These are phyloP conservation scores for Poeciliopsis presidionis DNA, from an alignment of 2,797 vertebrate species.

Conservation along the genomic window DNA sequence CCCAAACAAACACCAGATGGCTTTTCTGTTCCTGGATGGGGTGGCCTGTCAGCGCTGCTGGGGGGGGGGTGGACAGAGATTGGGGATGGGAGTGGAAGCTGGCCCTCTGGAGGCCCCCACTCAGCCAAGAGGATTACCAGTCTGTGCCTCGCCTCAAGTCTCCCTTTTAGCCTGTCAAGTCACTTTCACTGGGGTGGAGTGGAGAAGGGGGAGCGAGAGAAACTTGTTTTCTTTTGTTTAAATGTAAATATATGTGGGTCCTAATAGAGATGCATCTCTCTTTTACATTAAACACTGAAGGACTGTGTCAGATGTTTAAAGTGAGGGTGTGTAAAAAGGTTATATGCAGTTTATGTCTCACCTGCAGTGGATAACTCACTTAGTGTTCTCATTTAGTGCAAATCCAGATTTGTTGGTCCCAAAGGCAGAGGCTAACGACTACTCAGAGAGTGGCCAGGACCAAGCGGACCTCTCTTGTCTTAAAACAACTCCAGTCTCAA, in stretches of 20 bases:
- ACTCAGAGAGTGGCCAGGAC: neutral
- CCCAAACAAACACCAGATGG: constrained; percentile 87
- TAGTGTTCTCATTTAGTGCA: neutral
- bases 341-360: neutral
- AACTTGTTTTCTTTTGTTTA: constrained; percentile 9
- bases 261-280: constrained; percentile 10
- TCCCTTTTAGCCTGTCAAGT: constrained; percentile 37
- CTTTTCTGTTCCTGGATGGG: constrained; percentile 77
- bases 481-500: neutral
- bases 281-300: neutral
- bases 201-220: constrained; percentile 1
- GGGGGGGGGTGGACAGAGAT: constrained; percentile 37
- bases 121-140: constrained; percentile 72
- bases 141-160: constrained; percentile 43
- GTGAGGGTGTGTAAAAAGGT: neutral
- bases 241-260: constrained; percentile 23
- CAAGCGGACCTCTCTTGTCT: neutral
- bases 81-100: constrained; percentile 49
- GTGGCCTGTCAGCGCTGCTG: constrained; percentile 73
- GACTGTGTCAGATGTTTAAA: neutral
- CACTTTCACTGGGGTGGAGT: constrained; percentile 50
- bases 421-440: neutral
- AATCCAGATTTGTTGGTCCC: constrained; percentile 9
- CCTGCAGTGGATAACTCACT: constrained; percentile 3
- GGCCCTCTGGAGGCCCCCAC: constrained; percentile 62